A percentile compares a stretch with the other conserved stretches of the same genome.
These are phyloP conservation scores for Sesia apiformis DNA, from an alignment of 2,888 invertebrate species.

Conservation along the genomic window DNA sequence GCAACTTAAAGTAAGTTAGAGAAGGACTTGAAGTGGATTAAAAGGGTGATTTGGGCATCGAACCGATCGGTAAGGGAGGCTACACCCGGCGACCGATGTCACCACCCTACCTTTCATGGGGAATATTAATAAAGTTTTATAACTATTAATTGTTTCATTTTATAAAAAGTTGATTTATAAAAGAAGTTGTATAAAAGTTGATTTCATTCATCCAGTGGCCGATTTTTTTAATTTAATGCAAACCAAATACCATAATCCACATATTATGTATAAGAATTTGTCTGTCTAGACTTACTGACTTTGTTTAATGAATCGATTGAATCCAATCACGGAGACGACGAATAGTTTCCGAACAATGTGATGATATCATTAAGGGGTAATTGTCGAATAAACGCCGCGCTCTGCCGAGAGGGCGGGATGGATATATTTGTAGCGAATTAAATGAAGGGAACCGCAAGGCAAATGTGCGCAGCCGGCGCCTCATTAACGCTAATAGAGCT, in stretches of 20 bases:
- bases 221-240: too few species aligned
- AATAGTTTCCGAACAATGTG: constrained; percentile 19
- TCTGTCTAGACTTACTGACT: background rate
- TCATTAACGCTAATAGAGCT: constrained; percentile 56
- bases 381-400: constrained; percentile 14
- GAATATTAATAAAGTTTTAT: constrained; percentile 39
- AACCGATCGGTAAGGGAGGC: background rate
- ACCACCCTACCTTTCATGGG: constrained; percentile 7
- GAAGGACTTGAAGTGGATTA: background rate
- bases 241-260: too few species aligned
- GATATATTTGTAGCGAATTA: constrained; percentile 17
- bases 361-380: constrained; percentile 19
- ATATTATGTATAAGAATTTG: too few species aligned
- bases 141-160: too few species aligned
- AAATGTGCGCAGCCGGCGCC: constrained; percentile 46
- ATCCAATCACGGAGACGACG: constrained; percentile 7
- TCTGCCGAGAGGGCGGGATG: constrained; percentile 8
- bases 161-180: too few species aligned
- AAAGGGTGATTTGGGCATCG: background rate
- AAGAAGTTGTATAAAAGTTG: too few species aligned
- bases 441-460: constrained; percentile 29
- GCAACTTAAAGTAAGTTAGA: background rate
- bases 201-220: too few species aligned
- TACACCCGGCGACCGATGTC: constrained; percentile 7
- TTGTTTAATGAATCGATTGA: constrained; percentile 4